phyloP scores from a whole-genome alignment of 2,113 vertebrate genomes.

The Monopterus albus region DNA sequence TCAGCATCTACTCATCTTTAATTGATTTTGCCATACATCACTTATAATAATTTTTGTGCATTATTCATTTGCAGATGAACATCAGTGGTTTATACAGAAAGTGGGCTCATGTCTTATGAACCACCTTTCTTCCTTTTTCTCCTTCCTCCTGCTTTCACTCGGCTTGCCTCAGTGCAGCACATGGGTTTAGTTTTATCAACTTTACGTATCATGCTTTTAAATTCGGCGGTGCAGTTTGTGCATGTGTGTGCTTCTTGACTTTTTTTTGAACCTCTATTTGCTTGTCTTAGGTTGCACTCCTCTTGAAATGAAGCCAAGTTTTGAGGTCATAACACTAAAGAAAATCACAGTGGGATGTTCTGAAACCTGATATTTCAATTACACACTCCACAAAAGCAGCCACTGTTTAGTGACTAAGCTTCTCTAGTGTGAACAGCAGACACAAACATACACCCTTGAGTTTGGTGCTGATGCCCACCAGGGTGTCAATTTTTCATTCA shows the following conservation, averaged over 20 bases:
- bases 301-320: slow-evolving; percentile 50
- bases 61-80: neutral
- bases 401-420: slow-evolving; percentile 19
- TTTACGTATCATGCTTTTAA: slow-evolving; percentile 26
- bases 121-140: neutral
- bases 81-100: neutral
- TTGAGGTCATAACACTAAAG: slow-evolving; percentile 45
- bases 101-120: neutral
- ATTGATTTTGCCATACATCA: neutral
- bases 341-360: slow-evolving; percentile 33
- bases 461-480: neutral
- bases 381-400: slow-evolving; percentile 42
- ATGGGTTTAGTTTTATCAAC: slow-evolving; percentile 35
- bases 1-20: neutral
- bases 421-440: slow-evolving; percentile 26
- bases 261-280: neutral
- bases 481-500: slow-evolving; percentile 20
- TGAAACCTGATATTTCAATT: slow-evolving; percentile 61
- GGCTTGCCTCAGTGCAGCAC: slow-evolving; percentile 30
- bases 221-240: too few species aligned
- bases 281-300: slow-evolving; percentile 15
- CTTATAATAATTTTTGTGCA: neutral
- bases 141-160: neutral
- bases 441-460: neutral
- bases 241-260: neutral